phyloP scores from a whole-genome alignment of 2,113 vertebrate genomes.

The Saimiri boliviensis region DNA sequence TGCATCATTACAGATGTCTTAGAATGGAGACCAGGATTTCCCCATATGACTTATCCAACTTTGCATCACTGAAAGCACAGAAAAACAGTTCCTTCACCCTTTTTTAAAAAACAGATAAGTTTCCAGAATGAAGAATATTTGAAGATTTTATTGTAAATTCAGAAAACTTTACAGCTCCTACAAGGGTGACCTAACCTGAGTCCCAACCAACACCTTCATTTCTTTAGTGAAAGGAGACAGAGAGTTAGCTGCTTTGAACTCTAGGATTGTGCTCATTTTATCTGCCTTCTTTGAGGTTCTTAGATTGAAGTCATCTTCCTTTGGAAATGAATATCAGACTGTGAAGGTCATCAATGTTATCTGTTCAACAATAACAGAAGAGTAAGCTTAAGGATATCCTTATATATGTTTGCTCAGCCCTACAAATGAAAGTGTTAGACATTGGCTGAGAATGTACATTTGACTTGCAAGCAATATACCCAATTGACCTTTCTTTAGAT shows the following conservation, averaged over 20 bases:
- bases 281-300: constrained; percentile 40
- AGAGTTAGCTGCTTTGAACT: background rate
- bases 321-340: constrained; percentile 55
- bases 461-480: background rate
- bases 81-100: background rate
- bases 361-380: background rate
- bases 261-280: constrained; percentile 21
- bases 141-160: constrained; percentile 45
- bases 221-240: constrained; percentile 21
- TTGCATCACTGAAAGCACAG: background rate
- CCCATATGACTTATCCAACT: background rate
- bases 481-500: background rate
- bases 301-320: constrained; percentile 51
- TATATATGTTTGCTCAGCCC: background rate
- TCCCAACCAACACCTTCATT: constrained; percentile 36
- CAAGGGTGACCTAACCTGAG: background rate
- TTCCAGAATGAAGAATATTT: constrained; percentile 34
- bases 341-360: constrained; percentile 30
- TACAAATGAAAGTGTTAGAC: background rate
- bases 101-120: constrained; percentile 25
- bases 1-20: background rate
- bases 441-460: background rate
- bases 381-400: constrained; percentile 16
- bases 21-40: constrained; percentile 8
- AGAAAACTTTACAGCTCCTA: constrained; percentile 13